Percentiles rank a stretch among this genome's conserved stretches.
Evolutionary conservation across 2,888 invertebrate genomes (phyloP).

Genomic region (Archips xylosteana): DNA sequence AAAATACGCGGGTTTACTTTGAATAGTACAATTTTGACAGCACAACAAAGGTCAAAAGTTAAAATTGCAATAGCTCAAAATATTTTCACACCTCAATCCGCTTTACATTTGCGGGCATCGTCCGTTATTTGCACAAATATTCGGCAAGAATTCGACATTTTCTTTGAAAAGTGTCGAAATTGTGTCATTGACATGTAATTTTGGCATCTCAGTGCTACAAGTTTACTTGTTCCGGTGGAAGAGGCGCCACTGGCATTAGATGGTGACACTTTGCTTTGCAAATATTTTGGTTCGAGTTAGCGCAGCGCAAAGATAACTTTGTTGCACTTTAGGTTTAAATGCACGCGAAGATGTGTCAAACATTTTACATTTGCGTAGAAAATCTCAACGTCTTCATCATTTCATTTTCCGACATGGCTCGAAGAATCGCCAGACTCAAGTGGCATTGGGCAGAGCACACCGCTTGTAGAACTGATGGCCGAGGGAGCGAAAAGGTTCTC

Average conservation of each 20-base stretch:
- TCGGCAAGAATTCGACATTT: conserved; percentile 20
- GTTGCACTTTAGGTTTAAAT: not conserved
- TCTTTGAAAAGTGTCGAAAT: conserved; percentile 22
- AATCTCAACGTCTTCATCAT: no score
- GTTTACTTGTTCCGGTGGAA: not conserved
- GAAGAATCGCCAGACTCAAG: no score
- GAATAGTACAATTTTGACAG: not conserved
- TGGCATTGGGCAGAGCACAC: no score
- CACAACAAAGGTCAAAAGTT: conserved; percentile 24
- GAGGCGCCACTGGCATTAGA: not conserved
- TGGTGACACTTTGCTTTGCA: not conserved
- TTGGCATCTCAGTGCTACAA: conserved; percentile 1
- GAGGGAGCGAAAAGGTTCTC: no score
- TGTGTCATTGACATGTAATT: conserved; percentile 20
- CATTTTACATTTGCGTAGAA: no score
- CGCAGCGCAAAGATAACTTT: not conserved
- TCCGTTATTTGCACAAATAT: conserved; percentile 11
- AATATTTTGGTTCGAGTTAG: not conserved
- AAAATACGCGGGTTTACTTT: not conserved
- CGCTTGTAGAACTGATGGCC: no score
- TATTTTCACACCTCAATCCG: conserved; percentile 21
- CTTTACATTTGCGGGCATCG: conserved; percentile 12
- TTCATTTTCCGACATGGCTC: no score
- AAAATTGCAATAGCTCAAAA: conserved; percentile 4
- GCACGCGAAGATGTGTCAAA: no score